Evolutionary conservation across 2,113 vertebrate genomes (phyloP).

Genomic region (Lethenteron camtschaticum): DNA sequence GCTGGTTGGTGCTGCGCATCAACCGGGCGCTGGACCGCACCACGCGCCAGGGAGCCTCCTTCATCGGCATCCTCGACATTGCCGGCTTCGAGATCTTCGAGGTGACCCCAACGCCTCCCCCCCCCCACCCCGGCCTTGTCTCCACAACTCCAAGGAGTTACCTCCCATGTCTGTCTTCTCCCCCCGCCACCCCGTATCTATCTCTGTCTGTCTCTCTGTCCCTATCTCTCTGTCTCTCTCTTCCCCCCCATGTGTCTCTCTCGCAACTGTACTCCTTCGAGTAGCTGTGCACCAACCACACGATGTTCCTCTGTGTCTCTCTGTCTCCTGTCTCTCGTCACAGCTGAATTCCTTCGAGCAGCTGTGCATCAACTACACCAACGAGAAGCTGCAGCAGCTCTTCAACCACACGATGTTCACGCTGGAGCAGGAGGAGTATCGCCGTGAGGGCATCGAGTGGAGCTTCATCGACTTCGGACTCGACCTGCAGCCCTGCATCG

Average conservation of each 20-base stretch:
- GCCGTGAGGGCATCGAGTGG: conserved; percentile 61
- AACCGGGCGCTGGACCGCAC: conserved; percentile 59
- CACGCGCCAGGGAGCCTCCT: conserved; percentile 58
- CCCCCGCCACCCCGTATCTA: neutral
- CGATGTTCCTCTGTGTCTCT: neutral
- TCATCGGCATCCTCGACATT: conserved; percentile 68
- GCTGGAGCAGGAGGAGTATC: conserved; percentile 65
- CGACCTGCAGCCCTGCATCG: conserved; percentile 57
- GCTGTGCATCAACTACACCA: conserved; percentile 67
- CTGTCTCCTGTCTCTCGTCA: neutral
- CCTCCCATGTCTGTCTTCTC: neutral
- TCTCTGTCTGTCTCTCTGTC: neutral
- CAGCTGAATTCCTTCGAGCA: conserved; percentile 70
- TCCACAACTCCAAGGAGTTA: neutral
- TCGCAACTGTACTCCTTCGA: no score
- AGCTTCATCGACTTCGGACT: conserved; percentile 63
- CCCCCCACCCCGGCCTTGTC: no score
- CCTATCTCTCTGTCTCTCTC: neutral
- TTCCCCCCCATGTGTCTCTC: no score
- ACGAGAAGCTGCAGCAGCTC: conserved; percentile 64
- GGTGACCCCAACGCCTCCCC: conserved; percentile 17
- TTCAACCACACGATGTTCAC: conserved; percentile 82
- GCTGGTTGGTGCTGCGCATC: conserved; percentile 60
- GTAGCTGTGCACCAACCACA: no score
- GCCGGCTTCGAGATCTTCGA: conserved; percentile 77